These are phyloP conservation scores for Oligia latruncula DNA, from an alignment of 2,888 invertebrate genomes.

Conservation along the genomic window DNA sequence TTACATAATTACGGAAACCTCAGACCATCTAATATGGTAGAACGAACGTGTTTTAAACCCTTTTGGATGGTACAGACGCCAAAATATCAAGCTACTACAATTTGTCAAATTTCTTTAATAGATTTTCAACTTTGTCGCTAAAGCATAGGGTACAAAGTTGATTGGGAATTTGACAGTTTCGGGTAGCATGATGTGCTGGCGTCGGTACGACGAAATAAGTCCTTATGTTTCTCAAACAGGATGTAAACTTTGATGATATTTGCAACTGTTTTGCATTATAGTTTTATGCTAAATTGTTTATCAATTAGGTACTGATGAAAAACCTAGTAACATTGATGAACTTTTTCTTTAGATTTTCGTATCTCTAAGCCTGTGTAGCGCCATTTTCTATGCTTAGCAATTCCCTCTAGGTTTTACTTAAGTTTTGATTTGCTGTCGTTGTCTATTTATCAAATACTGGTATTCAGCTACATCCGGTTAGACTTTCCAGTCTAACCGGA, in stretches of 20 bases:
- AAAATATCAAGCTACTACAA: too few species aligned
- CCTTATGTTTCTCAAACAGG: background rate
- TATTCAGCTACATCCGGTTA: too few species aligned
- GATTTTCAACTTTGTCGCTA: too few species aligned
- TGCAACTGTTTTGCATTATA: background rate
- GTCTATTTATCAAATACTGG: background rate
- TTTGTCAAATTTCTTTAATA: too few species aligned
- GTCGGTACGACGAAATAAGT: background rate
- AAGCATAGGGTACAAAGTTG: too few species aligned
- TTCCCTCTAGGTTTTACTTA: background rate
- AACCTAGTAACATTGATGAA: background rate
- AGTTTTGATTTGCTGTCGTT: too few species aligned
- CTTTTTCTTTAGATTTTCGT: background rate
- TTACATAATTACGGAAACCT: conserved; percentile 58
- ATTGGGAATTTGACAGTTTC: too few species aligned
- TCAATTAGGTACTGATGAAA: background rate
- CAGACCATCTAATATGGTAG: conserved; percentile 29
- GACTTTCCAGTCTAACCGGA: too few species aligned
- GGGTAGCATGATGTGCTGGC: too few species aligned
- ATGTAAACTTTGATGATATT: background rate
- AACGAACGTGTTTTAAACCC: conserved; percentile 45
- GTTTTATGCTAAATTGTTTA: background rate
- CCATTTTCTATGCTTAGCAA: background rate
- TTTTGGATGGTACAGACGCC: conserved; percentile 3
- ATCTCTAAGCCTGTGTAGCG: too few species aligned